Evolutionary conservation across 1,140 invertebrate genomes (phyloP).

Genomic region (Pantala flavescens): DNA sequence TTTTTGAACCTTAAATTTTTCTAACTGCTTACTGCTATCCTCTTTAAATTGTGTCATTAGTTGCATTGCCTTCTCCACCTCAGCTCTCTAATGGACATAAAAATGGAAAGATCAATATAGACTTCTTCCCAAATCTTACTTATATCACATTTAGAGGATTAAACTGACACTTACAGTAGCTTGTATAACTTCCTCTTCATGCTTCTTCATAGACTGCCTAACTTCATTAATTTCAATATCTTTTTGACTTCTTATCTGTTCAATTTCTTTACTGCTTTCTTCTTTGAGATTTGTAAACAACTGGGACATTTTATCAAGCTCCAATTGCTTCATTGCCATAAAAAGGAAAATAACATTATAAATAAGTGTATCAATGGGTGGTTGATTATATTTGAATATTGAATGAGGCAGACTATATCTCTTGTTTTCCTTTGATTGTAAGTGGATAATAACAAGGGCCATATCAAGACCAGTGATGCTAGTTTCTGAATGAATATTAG

Average conservation of each 20-base stretch:
- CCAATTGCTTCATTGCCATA: neutral
- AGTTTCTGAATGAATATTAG: too few relatives aligned
- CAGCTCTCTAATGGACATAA: neutral
- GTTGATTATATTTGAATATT: too few relatives aligned
- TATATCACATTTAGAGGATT: too few relatives aligned
- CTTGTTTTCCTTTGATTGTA: too few relatives aligned
- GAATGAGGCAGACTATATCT: too few relatives aligned
- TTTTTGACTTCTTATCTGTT: slow-evolving; percentile 12
- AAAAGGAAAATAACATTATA: neutral
- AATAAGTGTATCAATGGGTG: too few relatives aligned
- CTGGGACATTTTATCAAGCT: neutral
- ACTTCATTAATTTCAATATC: neutral
- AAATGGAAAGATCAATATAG: too few relatives aligned
- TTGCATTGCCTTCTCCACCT: neutral
- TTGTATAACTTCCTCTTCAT: neutral
- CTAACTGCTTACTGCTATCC: slow-evolving; percentile 15
- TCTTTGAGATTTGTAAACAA: neutral
- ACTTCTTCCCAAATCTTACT: too few relatives aligned
- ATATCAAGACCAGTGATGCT: too few relatives aligned
- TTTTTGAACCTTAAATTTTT: slow-evolving; percentile 34
- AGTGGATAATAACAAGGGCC: too few relatives aligned
- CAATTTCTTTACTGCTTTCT: slow-evolving; percentile 16
- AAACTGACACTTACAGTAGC: too few relatives aligned
- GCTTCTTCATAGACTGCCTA: neutral
- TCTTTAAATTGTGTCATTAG: neutral